Evolutionary conservation across 2,888 invertebrate genomes (phyloP).

Genomic region (Cordilura impudica): DNA sequence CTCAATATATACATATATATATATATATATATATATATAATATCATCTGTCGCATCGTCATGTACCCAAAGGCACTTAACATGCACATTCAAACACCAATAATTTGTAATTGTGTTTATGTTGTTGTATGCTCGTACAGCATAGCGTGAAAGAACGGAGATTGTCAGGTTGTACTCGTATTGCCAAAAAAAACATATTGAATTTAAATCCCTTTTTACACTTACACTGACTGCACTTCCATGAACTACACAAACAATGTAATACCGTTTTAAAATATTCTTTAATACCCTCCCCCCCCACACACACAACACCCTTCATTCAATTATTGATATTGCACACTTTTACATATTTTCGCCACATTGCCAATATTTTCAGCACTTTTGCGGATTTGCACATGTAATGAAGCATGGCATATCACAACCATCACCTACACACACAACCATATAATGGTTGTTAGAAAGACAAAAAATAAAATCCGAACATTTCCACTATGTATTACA

Average conservation of each 20-base stretch:
- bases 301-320: constrained; percentile 9
- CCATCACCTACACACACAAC: background rate
- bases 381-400: constrained; percentile 61
- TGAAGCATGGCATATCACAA: constrained; percentile 49
- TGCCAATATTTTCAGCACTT: constrained; percentile 54
- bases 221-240: constrained; percentile 9
- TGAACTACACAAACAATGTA: constrained; percentile 1
- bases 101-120: constrained; percentile 18
- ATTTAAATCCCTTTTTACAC: constrained; percentile 25
- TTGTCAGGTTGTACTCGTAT: constrained; percentile 34
- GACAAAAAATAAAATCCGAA: background rate
- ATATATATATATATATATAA: background rate
- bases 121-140: background rate
- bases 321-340: constrained; percentile 14
- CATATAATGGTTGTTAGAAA: background rate
- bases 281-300: no score
- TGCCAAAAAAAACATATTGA: constrained; percentile 55
- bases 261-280: background rate
- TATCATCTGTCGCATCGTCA: constrained; percentile 1
- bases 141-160: background rate
- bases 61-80: background rate
- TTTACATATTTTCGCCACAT: constrained; percentile 47
- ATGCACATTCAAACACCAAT: constrained; percentile 4
- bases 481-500: background rate
- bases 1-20: no score